A percentile compares a stretch with the other conserved stretches of the same genome.
These are phyloP conservation scores for Plecturocebus donacophilus DNA, from an alignment of 2,113 vertebrate genomes.

Conservation along the genomic window DNA sequence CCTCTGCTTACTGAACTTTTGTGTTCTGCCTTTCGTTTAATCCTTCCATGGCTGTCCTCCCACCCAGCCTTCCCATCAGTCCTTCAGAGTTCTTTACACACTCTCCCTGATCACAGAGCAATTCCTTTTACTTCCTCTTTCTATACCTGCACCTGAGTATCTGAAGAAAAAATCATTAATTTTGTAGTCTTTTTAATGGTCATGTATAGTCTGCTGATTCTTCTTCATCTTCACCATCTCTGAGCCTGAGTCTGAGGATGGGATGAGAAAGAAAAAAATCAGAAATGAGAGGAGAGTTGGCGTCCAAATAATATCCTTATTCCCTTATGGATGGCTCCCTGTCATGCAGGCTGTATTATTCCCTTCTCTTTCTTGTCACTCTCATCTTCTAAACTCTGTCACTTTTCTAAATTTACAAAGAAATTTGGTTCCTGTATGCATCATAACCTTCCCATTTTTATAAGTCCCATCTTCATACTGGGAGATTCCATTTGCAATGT, in stretches of 20 bases:
- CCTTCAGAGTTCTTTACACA: neutral
- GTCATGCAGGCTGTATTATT: neutral
- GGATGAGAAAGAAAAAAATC: neutral
- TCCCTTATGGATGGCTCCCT: neutral
- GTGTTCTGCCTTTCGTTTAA: neutral
- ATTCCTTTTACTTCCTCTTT: neutral
- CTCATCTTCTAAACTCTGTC: neutral
- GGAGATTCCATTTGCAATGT: neutral
- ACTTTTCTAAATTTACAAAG: neutral
- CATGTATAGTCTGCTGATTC: neutral
- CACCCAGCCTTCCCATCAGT: neutral
- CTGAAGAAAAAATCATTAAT: neutral
- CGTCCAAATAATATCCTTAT: neutral
- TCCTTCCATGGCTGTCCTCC: neutral
- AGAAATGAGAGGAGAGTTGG: neutral
- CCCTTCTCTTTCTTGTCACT: neutral
- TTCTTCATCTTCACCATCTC: neutral
- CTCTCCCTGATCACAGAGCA: neutral
- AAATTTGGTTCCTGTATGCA: neutral
- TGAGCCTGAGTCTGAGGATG: neutral
- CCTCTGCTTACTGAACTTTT: neutral
- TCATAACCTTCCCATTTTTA: neutral
- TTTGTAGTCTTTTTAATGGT: neutral
- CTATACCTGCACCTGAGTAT: accelerated
- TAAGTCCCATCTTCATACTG: neutral